Evolutionary conservation across 2,888 invertebrate species (phyloP).

Genomic region (Amblyjoppa proteus): DNA sequence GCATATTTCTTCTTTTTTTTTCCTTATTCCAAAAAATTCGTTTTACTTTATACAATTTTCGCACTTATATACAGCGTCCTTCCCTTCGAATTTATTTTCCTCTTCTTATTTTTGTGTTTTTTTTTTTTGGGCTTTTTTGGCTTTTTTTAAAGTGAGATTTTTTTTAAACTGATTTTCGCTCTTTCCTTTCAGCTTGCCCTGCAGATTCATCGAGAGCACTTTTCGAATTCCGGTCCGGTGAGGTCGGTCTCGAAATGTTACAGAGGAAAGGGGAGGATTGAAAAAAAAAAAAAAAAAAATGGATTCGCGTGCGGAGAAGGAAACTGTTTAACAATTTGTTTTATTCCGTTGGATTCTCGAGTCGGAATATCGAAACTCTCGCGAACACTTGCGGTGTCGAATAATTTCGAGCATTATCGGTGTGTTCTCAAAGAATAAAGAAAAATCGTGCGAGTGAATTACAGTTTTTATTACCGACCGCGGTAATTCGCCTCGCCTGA

Average conservation of each 20-base stretch:
- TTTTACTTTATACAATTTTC: conserved; percentile 14
- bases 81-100: conserved; percentile 1
- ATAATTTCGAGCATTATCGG: neutral
- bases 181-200: too few species aligned
- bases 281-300: neutral
- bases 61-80: neutral
- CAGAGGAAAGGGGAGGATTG: neutral
- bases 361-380: neutral
- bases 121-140: neutral
- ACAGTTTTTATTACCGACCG: neutral
- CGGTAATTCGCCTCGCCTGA: neutral
- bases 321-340: neutral
- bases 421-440: neutral
- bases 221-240: too few species aligned
- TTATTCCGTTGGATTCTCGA: too few species aligned
- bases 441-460: neutral
- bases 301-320: neutral
- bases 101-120: neutral
- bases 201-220: too few species aligned
- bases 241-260: conserved; percentile 17
- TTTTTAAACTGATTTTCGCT: too few species aligned
- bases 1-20: neutral
- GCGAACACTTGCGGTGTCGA: neutral
- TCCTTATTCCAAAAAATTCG: neutral
- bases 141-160: neutral